Base-by-base conservation (phyloP, 2,797 vertebrate species). In the Chaetodon trifasciatus region DNA sequence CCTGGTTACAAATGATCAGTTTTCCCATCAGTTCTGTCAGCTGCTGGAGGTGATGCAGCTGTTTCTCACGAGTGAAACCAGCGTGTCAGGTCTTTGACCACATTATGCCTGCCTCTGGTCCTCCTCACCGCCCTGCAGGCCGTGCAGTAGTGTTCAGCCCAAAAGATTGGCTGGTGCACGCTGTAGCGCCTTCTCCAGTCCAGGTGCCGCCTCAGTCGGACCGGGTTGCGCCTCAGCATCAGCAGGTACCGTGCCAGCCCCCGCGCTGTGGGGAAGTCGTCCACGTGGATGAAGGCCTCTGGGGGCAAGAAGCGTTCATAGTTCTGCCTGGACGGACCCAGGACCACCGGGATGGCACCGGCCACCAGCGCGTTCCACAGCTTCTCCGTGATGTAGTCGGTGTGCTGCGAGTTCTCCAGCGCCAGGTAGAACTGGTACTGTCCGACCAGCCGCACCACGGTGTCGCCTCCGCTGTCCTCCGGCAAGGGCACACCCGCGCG, bases 301-400 rank as follows among this genome's bases (percentile, higher is more conserved):
- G 96, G 87, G 0, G 98, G 98, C 10, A 99, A 82, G 81, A 98
- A 98, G 75, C 95, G 96, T 85, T 99, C 97, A 0, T 99, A 99
- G 92, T 97, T 99, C 80, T 91, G 88, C 60, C 98, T 92, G 21
- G 92, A 71, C 0, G 98, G 97, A 8, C 98, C 98, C n/a, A 99
- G 90, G 3, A 99, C 97, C 12, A 99, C 90, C 0, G 98, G 98
- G 17, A 99, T 94, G 0, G 97, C 92, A 0, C 96, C 95, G 3
- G 97, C 93, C 88, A 8, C 71, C 6, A 99, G 90, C 0, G 98
- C 95, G 13, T 99, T 98, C 98, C 98, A 99, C 70, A 99, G 92
- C 81, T 99, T 99, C 92, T 99, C 98, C 0, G 98, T 99, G 89
- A 99, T 97, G 84, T 99, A 99, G 90, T 99, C 98, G 0, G 94